Conservation (phyloP, 2,888 invertebrate genomes). For the Melipona beecheii region DNA sequence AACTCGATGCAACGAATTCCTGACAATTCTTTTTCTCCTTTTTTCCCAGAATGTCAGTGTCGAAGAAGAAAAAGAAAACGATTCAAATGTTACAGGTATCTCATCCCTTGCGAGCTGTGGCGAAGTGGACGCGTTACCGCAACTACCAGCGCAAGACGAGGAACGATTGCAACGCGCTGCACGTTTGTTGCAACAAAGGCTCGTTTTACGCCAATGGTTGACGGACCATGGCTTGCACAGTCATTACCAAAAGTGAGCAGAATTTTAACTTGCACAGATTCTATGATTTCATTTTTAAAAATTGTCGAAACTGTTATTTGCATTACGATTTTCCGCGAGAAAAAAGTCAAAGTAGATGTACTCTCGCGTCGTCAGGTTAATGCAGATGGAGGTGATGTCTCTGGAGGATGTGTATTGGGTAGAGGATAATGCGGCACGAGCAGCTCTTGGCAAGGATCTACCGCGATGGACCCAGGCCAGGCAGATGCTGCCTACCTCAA, state of each 20-base stretch:
- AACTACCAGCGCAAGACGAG: conserved; percentile 93
- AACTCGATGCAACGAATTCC: neutral
- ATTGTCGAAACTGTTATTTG: neutral
- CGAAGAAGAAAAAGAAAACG: neutral
- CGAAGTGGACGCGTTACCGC: conserved; percentile 91
- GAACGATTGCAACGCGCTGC: conserved; percentile 93
- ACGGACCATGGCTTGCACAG: conserved; percentile 90
- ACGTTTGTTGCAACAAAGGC: conserved; percentile 91
- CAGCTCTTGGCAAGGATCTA: conserved; percentile 92
- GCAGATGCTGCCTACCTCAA: conserved; percentile 92
- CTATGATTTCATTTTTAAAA: neutral
- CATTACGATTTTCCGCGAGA: too few relatives aligned
- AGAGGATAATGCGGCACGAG: conserved; percentile 91
- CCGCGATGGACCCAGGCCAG: conserved; percentile 92
- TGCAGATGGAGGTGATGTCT: conserved; percentile 93
- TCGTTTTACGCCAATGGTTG: conserved; percentile 94
- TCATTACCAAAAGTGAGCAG: conserved; percentile 88
- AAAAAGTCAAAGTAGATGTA: neutral
- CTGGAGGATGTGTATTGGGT: conserved; percentile 96
- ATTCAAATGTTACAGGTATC: conserved; percentile 87
- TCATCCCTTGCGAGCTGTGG: conserved; percentile 93
- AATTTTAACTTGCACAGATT: neutral
- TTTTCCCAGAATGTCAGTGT: neutral
- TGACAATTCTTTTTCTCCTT: conserved; percentile 2
- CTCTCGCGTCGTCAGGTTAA: conserved; percentile 85